Base-by-base conservation (phyloP, 1,140 invertebrate species). In the Pseudomyrmex gracilis region DNA sequence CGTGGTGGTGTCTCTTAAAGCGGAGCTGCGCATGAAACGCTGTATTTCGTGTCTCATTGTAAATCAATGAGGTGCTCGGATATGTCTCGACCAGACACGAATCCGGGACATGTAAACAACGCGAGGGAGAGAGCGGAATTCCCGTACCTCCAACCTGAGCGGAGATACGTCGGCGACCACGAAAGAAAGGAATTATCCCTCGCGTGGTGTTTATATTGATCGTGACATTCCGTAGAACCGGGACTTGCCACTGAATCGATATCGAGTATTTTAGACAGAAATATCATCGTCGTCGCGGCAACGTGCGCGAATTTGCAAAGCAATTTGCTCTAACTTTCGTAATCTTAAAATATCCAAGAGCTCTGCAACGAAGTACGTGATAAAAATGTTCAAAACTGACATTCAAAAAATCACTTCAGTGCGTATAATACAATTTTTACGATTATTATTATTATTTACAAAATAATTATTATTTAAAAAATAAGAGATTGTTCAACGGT, bases 241-340 rank as follows among this genome's bases (percentile, higher is more conserved):
- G 83, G 86, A n/a, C n/a, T 90, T 85, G 64, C 74, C 71, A 55
- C 9, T 63, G 43, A 63, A 89, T 90, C 89, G 80, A 91, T 90
- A 87, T 73, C 55, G 66, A 80, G 66, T 58, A 80, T 80, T 34
- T 80, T 43, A 55, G 15, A 34, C 49, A 13, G 12, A 34, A 71
- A 47, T 49, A 70, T n/a, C 10, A 20, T 60, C 22, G 57, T 17
- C 12, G 2, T 22, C 9, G 10, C 20, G 45, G 7, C 20, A 17
- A 20, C 15, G 9, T 55, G 67, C 22, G 22, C 45, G 22, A 66
- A 66, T 60, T 34, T 8, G 10, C 51, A 51, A 20, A 78, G n/a
- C 10, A 15, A 78, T 13, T 60, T 15, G 15, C 24, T 70, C 22
- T 24, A 51, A 34, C 4, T 20, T 76, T 34, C 34, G 7, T 34